Base-by-base conservation (phyloP, 2,797 vertebrate species). In the Falco concolor region DNA sequence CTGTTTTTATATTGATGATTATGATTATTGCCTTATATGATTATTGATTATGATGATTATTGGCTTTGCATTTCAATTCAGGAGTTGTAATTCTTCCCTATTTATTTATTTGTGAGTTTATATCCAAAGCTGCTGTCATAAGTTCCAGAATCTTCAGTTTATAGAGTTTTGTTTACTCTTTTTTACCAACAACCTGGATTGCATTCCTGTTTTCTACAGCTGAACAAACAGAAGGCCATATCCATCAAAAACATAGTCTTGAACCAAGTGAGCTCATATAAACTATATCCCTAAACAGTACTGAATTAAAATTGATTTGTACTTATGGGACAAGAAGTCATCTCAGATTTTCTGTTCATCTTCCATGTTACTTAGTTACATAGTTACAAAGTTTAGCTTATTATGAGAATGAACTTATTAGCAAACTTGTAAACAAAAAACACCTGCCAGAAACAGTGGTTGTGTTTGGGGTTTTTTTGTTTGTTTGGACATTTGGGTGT, bases 221-320 rank as follows among this genome's bases (percentile, higher is more conserved):
- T 96, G 96, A 94, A 92, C 90, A 95, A 95, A 77, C 91, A 96
- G 94, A 96, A 90, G 93, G 87, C 90, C 36, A 47, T 95, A 92
- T 93, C 93, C 77, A 89, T 95, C 83, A 96, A 96, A 90, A 79
- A 18, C 52, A 19, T 38, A 83, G n/a, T 73, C 76, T 86, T 61
- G 50, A 80, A 93, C 54, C 45, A 90, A 86, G 25, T 73, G 80
- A 95, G 67, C 67, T 94, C 67, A 63, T 91, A 42, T 25, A 93
- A 88, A 60, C 56, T 82, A 14, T 63, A 68, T 82, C 60, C 78
- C 56, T 89, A 53, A 88, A 70, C 8, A 61, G 7, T 80, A 44
- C 53, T 57, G 64, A 92, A 50, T 74, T 93, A 77, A 89, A 91
- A 89, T 47, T 56, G 44, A 67, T 70, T 84, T 60, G 10, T 87